Percentiles rank a stretch among this genome's conserved stretches.
Evolutionary conservation across 2,888 invertebrate genomes (phyloP).

Genomic region (Empis livida): DNA sequence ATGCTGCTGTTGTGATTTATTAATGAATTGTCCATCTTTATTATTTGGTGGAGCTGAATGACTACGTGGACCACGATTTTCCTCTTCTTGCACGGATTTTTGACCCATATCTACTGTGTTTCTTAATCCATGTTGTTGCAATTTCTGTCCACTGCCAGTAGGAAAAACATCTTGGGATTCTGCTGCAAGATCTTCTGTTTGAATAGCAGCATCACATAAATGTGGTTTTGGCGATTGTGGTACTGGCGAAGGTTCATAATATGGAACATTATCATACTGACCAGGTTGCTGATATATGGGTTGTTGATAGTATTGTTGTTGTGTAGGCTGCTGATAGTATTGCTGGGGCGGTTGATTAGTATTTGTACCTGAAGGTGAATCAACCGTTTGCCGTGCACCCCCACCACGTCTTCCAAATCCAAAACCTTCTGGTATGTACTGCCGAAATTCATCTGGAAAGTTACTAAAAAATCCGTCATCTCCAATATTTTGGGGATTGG

Average conservation of each 20-base stretch:
- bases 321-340: slow-evolving; percentile 15
- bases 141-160: slow-evolving; percentile 19
- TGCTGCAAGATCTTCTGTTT: slow-evolving; percentile 28
- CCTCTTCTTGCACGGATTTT: slow-evolving; percentile 41
- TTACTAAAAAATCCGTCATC: slow-evolving; percentile 27
- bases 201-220: slow-evolving; percentile 35
- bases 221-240: slow-evolving; percentile 25
- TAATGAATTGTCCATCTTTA: slow-evolving; percentile 28
- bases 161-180: slow-evolving; percentile 21
- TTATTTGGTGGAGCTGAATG: slow-evolving; percentile 54
- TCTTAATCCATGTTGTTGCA: slow-evolving; percentile 56
- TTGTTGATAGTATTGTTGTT: slow-evolving; percentile 5
- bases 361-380: slow-evolving; percentile 7
- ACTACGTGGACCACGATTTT: slow-evolving; percentile 49
- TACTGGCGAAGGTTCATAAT: neutral
- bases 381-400: slow-evolving; percentile 11
- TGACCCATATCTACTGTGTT: slow-evolving; percentile 72
- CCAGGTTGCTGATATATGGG: slow-evolving; percentile 1
- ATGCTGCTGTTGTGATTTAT: slow-evolving; percentile 18
- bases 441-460: slow-evolving; percentile 34
- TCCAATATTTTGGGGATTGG: slow-evolving; percentile 13
- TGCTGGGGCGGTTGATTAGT: slow-evolving; percentile 8
- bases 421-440: slow-evolving; percentile 33
- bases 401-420: slow-evolving; percentile 13
- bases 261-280: neutral